Conservation (phyloP, 1,140 invertebrate species). For the Aporrectodea caliginosa region DNA sequence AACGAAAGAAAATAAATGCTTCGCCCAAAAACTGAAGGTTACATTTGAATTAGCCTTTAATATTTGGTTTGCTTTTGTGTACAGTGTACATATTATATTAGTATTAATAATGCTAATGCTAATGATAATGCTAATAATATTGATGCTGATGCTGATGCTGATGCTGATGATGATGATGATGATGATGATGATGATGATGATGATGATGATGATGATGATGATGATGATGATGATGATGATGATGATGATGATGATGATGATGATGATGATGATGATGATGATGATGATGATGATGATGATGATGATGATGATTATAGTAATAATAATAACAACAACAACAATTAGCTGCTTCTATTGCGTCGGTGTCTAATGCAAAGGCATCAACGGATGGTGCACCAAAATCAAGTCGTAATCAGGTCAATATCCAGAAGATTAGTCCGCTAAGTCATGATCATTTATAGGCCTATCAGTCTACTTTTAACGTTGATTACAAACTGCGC, state of each 20-base stretch:
- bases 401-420: too few species aligned
- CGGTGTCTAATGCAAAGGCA: too few species aligned
- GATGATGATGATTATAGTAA: background rate
- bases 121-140: background rate
- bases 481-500: too few species aligned
- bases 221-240: background rate
- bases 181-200: background rate
- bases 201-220: background rate
- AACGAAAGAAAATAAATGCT: too few species aligned
- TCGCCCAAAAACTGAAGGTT: too few species aligned
- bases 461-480: too few species aligned
- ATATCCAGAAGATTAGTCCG: too few species aligned
- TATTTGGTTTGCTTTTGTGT: too few species aligned
- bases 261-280: constrained; percentile 2
- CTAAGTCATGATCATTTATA: too few species aligned
- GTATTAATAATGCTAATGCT: background rate
- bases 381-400: too few species aligned
- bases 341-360: too few species aligned
- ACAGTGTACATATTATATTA: background rate
- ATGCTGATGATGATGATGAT: background rate
- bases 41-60: too few species aligned
- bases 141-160: background rate
- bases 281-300: constrained; percentile 3
- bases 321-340: background rate
- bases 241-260: background rate